phyloP scores from a whole-genome alignment of 2,797 vertebrate species.

The Cygnus olor region DNA sequence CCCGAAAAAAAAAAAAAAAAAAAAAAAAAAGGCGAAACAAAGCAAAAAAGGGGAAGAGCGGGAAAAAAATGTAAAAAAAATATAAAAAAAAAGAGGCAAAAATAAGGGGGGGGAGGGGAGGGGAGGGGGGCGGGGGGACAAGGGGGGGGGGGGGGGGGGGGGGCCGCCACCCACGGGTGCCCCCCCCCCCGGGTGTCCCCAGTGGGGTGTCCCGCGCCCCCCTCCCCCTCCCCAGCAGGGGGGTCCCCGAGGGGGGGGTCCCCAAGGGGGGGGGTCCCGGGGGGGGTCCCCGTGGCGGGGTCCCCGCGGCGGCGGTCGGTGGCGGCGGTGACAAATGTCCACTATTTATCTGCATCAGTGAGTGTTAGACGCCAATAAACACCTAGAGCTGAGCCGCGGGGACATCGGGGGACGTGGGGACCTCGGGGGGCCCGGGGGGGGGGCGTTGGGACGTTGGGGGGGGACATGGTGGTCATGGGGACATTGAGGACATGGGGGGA shows the following conservation, averaged over 20 bases:
- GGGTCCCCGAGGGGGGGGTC: too few species aligned
- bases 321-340: not conserved
- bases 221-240: too few species aligned
- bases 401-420: too few species aligned
- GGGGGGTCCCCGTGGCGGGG: not conserved
- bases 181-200: not conserved
- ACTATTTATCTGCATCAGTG: not conserved
- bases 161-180: not conserved
- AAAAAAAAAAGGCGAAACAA: conserved; percentile 19
- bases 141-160: not conserved
- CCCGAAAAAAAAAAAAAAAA: not conserved
- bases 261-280: too few species aligned
- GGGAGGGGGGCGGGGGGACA: not conserved
- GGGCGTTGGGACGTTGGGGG: too few species aligned
- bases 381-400: not conserved
- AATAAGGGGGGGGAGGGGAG: too few species aligned
- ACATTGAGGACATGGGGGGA: not conserved
- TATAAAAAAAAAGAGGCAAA: not conserved
- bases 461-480: too few species aligned
- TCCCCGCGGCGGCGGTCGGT: not conserved
- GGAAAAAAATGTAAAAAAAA: too few species aligned
- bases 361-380: not conserved
- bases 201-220: not conserved
- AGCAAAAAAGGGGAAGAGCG: conserved; percentile 12
- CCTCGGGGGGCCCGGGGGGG: too few species aligned